Evolutionary conservation across 1,140 invertebrate species (phyloP).

Genomic region (Sarcophaga bullata): DNA sequence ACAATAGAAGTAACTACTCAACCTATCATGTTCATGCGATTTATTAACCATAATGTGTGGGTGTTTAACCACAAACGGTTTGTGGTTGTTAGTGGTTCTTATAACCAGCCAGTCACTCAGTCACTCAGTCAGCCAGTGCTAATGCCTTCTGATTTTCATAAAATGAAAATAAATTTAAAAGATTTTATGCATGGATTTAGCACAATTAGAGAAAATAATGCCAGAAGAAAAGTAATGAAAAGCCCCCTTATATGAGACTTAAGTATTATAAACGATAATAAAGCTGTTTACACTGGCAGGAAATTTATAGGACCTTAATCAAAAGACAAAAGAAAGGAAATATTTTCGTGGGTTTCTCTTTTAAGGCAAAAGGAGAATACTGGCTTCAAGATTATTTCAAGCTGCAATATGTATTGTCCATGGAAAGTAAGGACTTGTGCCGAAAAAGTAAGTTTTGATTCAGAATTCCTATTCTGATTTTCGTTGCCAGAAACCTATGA

Average conservation of each 20-base stretch:
- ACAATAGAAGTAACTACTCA: background rate
- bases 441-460: no score
- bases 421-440: no score
- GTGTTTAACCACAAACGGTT: background rate
- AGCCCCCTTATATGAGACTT: background rate
- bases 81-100: no score
- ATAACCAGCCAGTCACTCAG: background rate
- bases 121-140: background rate
- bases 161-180: constrained; percentile 1
- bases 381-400: no score
- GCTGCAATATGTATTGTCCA: no score
- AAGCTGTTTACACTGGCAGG: background rate
- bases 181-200: constrained; percentile 24
- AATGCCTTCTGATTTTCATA: no score
- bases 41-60: constrained; percentile 25
- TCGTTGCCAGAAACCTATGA: no score
- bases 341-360: no score
- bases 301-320: background rate
- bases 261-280: constrained; percentile 4
- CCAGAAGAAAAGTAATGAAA: background rate
- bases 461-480: no score
- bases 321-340: no score
- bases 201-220: constrained; percentile 25
- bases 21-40: background rate
- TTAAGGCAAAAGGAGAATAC: no score